phyloP scores from a whole-genome alignment of 1,140 invertebrate genomes.

The Thereuonema tuberculata region DNA sequence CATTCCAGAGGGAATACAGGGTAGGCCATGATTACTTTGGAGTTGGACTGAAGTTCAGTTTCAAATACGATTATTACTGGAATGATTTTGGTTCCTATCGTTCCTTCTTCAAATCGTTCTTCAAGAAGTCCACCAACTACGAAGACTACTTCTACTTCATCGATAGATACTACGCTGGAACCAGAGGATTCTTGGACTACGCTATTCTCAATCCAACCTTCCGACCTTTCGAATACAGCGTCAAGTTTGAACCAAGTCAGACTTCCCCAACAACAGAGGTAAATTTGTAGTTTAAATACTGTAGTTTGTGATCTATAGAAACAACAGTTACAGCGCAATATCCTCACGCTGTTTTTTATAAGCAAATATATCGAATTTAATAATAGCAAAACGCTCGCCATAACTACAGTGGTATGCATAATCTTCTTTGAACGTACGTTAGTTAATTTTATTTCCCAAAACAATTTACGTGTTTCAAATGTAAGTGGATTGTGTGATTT shows the following conservation, averaged over 20 bases:
- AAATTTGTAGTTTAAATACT: too few species aligned
- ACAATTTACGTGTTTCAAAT: too few species aligned
- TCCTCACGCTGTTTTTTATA: too few species aligned
- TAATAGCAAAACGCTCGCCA: too few species aligned
- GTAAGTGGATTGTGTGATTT: too few species aligned
- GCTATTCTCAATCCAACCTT: neutral
- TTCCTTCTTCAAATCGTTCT: constrained; percentile 13
- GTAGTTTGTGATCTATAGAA: too few species aligned
- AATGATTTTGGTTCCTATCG: constrained; percentile 2
- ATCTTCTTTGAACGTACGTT: too few species aligned
- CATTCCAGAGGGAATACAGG: neutral
- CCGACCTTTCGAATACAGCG: neutral
- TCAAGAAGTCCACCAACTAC: constrained; percentile 12
- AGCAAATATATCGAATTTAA: too few species aligned
- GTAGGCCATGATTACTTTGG: constrained; percentile 7
- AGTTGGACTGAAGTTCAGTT: neutral
- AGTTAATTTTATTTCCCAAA: too few species aligned
- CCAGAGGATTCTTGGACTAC: constrained; percentile 3
- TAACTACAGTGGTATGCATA: too few species aligned
- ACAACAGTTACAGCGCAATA: too few species aligned
- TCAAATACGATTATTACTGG: neutral
- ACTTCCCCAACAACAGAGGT: constrained; percentile 5
- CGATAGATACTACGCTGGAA: constrained; percentile 2
- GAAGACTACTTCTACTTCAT: neutral
- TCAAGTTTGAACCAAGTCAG: neutral